Evolutionary conservation across 2,113 vertebrate genomes (phyloP).

Genomic region (Camelus dromedarius): DNA sequence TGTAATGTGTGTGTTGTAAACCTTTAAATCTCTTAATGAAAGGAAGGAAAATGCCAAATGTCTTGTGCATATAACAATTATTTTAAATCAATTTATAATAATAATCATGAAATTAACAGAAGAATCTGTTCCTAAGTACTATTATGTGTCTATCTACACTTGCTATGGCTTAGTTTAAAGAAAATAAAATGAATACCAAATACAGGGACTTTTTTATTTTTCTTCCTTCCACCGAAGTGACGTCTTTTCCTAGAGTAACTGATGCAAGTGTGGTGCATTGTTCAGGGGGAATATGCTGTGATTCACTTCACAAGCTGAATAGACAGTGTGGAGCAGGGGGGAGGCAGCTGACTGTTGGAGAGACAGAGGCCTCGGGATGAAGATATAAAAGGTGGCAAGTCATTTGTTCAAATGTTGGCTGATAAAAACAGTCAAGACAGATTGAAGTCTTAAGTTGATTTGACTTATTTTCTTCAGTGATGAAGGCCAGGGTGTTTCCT

Average conservation of each 20-base stretch:
- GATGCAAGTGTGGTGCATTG: constrained; percentile 84
- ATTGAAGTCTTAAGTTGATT: constrained; percentile 88
- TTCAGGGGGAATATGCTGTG: constrained; percentile 87
- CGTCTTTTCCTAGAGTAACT: constrained; percentile 86
- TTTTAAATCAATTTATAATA: constrained; percentile 79
- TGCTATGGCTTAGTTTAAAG: constrained; percentile 72
- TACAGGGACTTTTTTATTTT: constrained; percentile 51
- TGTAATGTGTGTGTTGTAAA: neutral
- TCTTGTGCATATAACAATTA: constrained; percentile 65
- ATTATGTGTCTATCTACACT: constrained; percentile 77
- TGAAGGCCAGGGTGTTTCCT: constrained; percentile 82
- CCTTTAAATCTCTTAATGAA: constrained; percentile 62
- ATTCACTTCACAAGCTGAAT: constrained; percentile 87
- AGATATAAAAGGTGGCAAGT: constrained; percentile 85
- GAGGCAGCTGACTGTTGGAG: constrained; percentile 84
- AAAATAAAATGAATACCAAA: constrained; percentile 79
- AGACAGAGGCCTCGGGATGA: constrained; percentile 85
- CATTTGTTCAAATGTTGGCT: constrained; percentile 86
- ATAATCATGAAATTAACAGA: constrained; percentile 78
- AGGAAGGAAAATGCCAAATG: neutral
- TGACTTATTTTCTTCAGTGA: constrained; percentile 86
- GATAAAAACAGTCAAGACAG: constrained; percentile 88
- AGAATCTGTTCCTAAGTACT: constrained; percentile 72
- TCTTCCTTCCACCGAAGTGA: constrained; percentile 69
- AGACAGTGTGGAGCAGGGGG: constrained; percentile 85